Base-by-base conservation (phyloP, 64 coral and sea anemone species). In the Montipora sp. region DNA sequence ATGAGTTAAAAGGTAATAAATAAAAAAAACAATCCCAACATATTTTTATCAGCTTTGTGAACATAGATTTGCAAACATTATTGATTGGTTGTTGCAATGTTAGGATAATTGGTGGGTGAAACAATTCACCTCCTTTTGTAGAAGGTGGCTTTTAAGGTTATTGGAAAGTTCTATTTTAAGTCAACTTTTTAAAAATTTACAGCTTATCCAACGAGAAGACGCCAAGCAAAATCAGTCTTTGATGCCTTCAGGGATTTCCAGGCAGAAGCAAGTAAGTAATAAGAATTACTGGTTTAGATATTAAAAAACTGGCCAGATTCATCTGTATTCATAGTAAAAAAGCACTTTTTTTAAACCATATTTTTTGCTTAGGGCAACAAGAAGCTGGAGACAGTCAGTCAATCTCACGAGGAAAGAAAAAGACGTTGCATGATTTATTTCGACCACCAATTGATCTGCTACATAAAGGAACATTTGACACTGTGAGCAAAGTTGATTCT, bases 221-320 rank as follows among this genome's bases (percentile, higher is more conserved):
- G 89, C 23, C 93, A 83, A 46, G 87, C 95, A 84, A 95, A 96
- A 79, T 99, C 98, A 87, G 98, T 99, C 1, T 99, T 99, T 96
- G 98, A 99, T 96, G 98, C 94, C 44, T 99, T 99, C 60, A 91
- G 98, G 90, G 98, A 99, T 84, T 99, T 99, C 77, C 98, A 99
- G 75, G 98, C 94, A 46, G 98, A 99, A 92, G 98, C 98, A 80
- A 80, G 98, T 99, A 86, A 88, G 96, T 92, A 23, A 43, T n/a
- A 3, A 21, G 48, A 7, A 77, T 13, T 14, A 0, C 82, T 19
- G 60, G 14, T 46, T 43, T 51, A 43, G 7, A 16, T 55, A 27
- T 27, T 1, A 27, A 27, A 27, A 27, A 27, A 27, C 0, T 36
- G 36, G 36, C 36, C 36, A 36, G 21, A 21, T n/a, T 15, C 4